Percentiles rank a stretch among this genome's conserved stretches.
These are phyloP conservation scores for Melozone crissalis DNA, from an alignment of 2,113 vertebrate species.

Conservation along the genomic window DNA sequence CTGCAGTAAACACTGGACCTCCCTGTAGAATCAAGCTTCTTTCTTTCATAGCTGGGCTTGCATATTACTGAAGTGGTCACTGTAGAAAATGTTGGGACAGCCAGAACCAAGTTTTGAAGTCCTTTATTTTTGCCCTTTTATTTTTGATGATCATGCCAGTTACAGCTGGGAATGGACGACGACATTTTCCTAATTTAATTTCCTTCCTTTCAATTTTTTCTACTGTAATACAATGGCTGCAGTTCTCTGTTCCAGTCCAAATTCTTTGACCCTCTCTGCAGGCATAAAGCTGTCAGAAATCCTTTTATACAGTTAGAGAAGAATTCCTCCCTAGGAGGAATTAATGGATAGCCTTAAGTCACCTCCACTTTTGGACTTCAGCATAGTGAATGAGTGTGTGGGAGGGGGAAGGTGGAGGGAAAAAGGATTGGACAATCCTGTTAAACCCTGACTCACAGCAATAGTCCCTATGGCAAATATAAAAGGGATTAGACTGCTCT, in stretches of 20 bases:
- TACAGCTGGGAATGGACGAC: neutral
- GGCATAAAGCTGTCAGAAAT: constrained; percentile 24
- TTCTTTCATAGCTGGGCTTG: neutral
- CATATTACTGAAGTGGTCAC: neutral
- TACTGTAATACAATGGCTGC: neutral
- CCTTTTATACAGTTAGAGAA: constrained; percentile 11
- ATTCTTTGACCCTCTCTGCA: constrained; percentile 34
- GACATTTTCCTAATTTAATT: constrained; percentile 21
- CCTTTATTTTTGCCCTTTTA: neutral
- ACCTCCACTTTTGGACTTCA: neutral
- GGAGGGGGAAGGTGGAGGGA: neutral
- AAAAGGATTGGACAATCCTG: neutral
- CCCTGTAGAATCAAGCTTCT: neutral
- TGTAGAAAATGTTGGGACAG: neutral
- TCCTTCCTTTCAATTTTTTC: constrained; percentile 13
- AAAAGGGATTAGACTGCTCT: neutral
- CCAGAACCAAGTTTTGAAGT: neutral
- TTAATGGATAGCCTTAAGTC: constrained; percentile 21
- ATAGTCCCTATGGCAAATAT: neutral
- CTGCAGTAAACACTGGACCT: neutral
- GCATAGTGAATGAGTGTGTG: neutral
- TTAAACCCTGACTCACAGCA: neutral
- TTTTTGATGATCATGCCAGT: neutral
- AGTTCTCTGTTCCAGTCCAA: neutral
- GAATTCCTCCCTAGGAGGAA: constrained; percentile 4